phyloP scores from a whole-genome alignment of 2,113 vertebrate species.

The Stercorarius parasiticus region DNA sequence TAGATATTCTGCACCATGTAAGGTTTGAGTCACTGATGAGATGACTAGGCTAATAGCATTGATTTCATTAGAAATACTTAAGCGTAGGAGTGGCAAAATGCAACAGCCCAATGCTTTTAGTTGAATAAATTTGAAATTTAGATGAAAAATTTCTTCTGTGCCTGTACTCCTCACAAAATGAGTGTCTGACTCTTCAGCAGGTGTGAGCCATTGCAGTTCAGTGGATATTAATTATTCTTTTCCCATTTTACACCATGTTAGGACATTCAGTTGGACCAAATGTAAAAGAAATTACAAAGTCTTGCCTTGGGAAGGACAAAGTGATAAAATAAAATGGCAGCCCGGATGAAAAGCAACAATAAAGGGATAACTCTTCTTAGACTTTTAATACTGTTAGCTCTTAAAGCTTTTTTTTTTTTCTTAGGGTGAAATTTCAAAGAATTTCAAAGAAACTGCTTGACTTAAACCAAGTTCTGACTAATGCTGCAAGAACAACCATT shows the following conservation, averaged over 20 bases:
- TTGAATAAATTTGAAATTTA: background rate
- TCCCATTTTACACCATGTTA: background rate
- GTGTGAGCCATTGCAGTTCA: background rate
- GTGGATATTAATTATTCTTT: background rate
- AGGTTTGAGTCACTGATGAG: background rate
- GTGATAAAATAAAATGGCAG: background rate
- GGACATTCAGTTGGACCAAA: background rate
- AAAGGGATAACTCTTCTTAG: background rate
- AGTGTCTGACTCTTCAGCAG: background rate
- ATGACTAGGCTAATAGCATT: background rate
- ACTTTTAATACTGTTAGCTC: background rate
- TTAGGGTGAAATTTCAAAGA: background rate
- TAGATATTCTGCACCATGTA: background rate
- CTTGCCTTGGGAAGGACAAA: background rate
- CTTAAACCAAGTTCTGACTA: background rate
- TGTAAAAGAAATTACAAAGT: background rate
- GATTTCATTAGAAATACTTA: background rate
- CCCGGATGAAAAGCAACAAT: background rate
- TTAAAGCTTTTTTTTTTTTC: background rate
- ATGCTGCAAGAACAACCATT: background rate
- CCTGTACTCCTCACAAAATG: background rate
- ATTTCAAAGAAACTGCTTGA: background rate
- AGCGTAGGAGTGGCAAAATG: background rate
- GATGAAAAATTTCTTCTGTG: background rate
- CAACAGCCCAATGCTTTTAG: background rate